Evolutionary conservation across 92 coral and sea anemone genomes (phyloP), one percentile per base, ranked within the genome.

Genomic region (Heteractis magnifica): DNA sequence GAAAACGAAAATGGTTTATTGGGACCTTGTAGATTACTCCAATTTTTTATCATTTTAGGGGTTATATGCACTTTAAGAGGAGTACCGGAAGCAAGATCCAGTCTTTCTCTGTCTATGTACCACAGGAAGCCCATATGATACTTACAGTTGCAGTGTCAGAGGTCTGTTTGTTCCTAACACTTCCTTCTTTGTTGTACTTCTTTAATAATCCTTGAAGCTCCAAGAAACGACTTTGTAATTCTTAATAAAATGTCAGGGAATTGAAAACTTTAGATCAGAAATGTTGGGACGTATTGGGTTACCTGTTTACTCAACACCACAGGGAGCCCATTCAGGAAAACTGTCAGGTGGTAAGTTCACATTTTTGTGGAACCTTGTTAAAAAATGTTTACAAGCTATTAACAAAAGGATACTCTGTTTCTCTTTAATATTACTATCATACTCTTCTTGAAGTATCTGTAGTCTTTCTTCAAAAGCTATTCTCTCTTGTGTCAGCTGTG

Each of bases 401-500:
- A 16, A 14, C 20, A 20, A 53, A 62, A 80, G 90, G 98, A 93
- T 93, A 93, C 95, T 80, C 12, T 83, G 87, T 86, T 93, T 94
- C 80, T 96, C 99, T 59, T 87, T 84, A 52, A 85, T 89, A n/a
- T 94, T 89, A 21, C 90, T 79, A 64, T 91, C 94, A 85, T 94
- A 93, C 81, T 94, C 99, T 77, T 94, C 95, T 77, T 94, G 99
- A 65, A 96, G 80, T 68, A 93, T 91, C 26, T 83, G 87, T 64
- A 96, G 94, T 60, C 94, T 82, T 75, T 94, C 95, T 59, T 96
- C 99, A 94, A 92, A 96, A 15, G 99, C 98, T 44, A 72, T 76
- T 76, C 99, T 91, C 81, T 96, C 99, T 81, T 86, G 91, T 64
- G 88, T 87, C 3, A 96, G 91, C 68, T 85, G 95, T 14, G 92